Evolutionary conservation across 2,888 invertebrate genomes (phyloP), one percentile per base, ranked within the genome.

Genomic region (Brachyptera putata): DNA sequence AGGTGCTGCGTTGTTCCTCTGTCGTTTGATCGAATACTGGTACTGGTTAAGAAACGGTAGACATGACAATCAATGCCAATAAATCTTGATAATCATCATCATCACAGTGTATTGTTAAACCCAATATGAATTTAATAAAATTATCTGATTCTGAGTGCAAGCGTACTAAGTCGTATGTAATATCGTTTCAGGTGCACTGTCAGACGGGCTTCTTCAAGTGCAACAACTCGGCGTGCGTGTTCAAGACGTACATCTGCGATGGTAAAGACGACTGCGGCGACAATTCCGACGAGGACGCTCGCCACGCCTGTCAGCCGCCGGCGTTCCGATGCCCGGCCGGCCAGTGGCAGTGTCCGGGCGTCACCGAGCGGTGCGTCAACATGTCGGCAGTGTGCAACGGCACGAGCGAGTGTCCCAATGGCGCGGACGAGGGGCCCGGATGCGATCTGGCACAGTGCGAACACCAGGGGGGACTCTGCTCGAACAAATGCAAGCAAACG

Each of bases 191-290:
- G 65, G 83, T 87, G 43, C 81, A 85, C 46, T 93, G 92, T 72
- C 86, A 87, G 14, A 75, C 80, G 9, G 89, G 86, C 66, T 89
- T 88, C 78, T 91, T 85, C 77, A 90, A 88, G 72, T 93, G 95
- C 75, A 85, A 84, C 71, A 92, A 89, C 75, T 84, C 85, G 0
- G 86, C 87, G 67, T 95, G 95, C 73, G 85, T 95, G n/a, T 93
- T 90, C 77, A 90, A 91, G 75, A 89, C 93, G 0, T 91, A 93
- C 77, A 90, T 95, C 63, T 97, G 96, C 73, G 95, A 96, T 74
- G 95, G 94, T 1, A 86, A 86, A 71, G 91, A 95, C 73, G 95
- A 96, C 74, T 96, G 96, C 72, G 90, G 91, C 0, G 95, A 96
- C 74, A 85, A 84, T 53, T 89, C 89, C 0, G 95, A 96, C 74